phyloP scores from a whole-genome alignment of 1,140 invertebrate species.

The Portunus trituberculatus region DNA sequence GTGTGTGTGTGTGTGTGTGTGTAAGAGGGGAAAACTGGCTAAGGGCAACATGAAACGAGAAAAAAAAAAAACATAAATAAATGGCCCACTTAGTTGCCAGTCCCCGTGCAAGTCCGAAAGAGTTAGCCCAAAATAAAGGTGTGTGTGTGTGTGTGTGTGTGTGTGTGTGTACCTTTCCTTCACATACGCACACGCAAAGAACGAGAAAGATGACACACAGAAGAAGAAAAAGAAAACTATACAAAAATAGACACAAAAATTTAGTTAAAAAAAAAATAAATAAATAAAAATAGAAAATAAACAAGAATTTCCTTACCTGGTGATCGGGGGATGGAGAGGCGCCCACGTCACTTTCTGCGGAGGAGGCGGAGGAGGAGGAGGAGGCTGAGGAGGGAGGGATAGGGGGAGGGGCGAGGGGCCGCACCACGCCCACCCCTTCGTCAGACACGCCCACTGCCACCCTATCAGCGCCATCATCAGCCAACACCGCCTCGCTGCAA shows the following conservation, averaged over 20 bases:
- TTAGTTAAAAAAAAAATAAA: too few species aligned
- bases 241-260: too few species aligned
- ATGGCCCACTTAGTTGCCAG: too few species aligned
- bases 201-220: too few species aligned
- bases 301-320: constrained; percentile 27
- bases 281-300: too few species aligned
- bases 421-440: constrained; percentile 42
- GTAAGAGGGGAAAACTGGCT: too few species aligned
- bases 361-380: constrained; percentile 54
- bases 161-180: constrained; percentile 22
- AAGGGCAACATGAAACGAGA: too few species aligned
- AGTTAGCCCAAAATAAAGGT: not conserved
- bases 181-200: not conserved
- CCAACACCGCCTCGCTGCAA: not conserved
- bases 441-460: constrained; percentile 8
- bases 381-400: constrained; percentile 29
- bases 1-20: not conserved
- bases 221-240: too few species aligned
- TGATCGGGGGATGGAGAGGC: constrained; percentile 65
- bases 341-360: constrained; percentile 63
- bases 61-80: too few species aligned
- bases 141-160: not conserved
- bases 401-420: constrained; percentile 39
- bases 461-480: not conserved
- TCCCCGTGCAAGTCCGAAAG: too few species aligned